These are phyloP conservation scores for Apamea monoglypha DNA, from an alignment of 2,888 invertebrate genomes.

Conservation along the genomic window DNA sequence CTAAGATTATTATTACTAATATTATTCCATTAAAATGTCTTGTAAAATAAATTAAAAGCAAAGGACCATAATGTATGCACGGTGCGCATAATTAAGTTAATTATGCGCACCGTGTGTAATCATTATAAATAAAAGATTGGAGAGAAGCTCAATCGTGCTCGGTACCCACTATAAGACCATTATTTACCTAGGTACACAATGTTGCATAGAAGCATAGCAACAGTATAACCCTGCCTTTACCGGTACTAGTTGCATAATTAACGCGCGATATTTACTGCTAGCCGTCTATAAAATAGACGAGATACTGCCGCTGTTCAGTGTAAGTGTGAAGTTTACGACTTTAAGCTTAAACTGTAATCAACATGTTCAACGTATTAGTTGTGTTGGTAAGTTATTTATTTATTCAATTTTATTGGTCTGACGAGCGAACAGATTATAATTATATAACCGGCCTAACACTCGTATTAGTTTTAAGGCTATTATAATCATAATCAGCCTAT, in stretches of 20 bases:
- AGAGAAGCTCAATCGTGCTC: neutral
- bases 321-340: neutral
- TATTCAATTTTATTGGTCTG: no score
- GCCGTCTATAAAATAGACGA: constrained; percentile 11
- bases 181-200: neutral
- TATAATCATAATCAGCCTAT: no score
- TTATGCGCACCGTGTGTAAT: neutral
- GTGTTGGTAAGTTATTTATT: constrained; percentile 4
- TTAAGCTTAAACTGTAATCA: neutral
- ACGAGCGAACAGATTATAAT: neutral
- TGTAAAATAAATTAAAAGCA: neutral
- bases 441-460: neutral
- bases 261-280: neutral
- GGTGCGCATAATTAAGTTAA: no score
- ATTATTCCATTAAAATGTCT: neutral
- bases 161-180: neutral
- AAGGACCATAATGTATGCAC: neutral
- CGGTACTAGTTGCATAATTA: constrained; percentile 14
- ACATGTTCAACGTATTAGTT: constrained; percentile 14
- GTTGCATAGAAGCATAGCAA: neutral
- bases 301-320: neutral
- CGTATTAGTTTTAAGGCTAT: neutral
- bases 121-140: neutral
- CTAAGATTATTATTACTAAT: no score
- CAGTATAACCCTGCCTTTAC: constrained; percentile 6